Conservation (phyloP, 2,113 vertebrate species). For the Arothron firmamentum region DNA sequence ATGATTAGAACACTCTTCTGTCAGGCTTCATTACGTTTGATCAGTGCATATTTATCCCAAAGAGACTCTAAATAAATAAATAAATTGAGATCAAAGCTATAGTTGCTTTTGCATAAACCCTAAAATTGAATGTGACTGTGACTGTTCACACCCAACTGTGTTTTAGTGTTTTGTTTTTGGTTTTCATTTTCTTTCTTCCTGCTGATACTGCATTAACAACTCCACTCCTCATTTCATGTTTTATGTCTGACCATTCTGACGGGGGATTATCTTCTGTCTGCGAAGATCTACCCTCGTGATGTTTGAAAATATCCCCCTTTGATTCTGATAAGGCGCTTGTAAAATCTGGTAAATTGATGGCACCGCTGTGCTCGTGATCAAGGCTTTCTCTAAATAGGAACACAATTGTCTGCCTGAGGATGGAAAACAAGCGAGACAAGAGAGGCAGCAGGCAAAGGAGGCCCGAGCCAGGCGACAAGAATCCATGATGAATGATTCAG, state of each 20-base stretch:
- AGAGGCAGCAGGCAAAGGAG: conserved; percentile 40
- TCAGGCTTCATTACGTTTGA: too few species aligned
- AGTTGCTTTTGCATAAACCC: not conserved
- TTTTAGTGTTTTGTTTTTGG: too few species aligned
- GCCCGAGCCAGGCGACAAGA: conserved; percentile 29
- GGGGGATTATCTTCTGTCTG: conserved; percentile 46
- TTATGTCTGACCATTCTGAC: conserved; percentile 6
- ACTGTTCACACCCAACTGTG: not conserved
- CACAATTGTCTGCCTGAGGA: conserved; percentile 42
- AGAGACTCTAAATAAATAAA: too few species aligned
- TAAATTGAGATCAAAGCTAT: too few species aligned
- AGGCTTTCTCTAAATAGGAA: conserved; percentile 42
- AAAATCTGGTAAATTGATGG: conserved; percentile 18
- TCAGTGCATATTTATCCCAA: too few species aligned
- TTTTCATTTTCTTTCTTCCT: not conserved
- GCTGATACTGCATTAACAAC: not conserved
- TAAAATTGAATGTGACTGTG: not conserved
- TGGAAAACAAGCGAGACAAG: conserved; percentile 25
- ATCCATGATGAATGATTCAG: conserved; percentile 69
- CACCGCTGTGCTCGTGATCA: conserved; percentile 34
- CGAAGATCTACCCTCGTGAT: conserved; percentile 20
- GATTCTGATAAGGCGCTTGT: too few species aligned
- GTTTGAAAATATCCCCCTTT: conserved; percentile 9
- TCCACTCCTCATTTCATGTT: not conserved
- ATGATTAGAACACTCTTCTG: too few species aligned